Conservation (phyloP, 2,888 invertebrate species). For the Dasysyrphus albostriatus region DNA sequence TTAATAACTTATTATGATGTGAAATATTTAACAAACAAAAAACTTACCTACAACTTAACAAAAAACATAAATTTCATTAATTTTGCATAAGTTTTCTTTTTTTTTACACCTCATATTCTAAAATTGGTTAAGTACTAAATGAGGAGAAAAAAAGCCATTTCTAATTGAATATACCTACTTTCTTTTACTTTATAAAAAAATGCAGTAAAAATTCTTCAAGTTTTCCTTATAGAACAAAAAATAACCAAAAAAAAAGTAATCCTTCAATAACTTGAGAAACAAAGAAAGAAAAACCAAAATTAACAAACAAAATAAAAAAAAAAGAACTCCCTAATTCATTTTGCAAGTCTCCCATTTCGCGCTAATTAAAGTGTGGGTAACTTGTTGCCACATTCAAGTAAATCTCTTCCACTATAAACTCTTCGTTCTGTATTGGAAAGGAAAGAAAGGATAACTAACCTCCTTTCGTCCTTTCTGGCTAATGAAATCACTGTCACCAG, state of each 20-base stretch:
- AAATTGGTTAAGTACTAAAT: too few relatives aligned
- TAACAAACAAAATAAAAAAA: not conserved
- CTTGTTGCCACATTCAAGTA: slow-evolving; percentile 70
- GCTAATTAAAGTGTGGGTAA: slow-evolving; percentile 71
- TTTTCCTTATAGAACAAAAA: not conserved
- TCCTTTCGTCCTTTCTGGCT: slow-evolving; percentile 63
- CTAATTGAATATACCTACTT: too few relatives aligned
- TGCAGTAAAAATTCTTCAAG: not conserved
- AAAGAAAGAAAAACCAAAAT: not conserved
- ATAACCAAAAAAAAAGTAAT: not conserved
- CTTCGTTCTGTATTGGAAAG: not conserved
- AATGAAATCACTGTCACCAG: slow-evolving; percentile 73
- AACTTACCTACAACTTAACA: too few relatives aligned
- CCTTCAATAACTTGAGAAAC: not conserved
- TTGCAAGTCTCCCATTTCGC: slow-evolving; percentile 56
- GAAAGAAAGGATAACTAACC: slow-evolving; percentile 35
- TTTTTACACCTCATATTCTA: too few relatives aligned
- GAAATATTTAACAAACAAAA: too few relatives aligned
- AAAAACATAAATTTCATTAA: too few relatives aligned
- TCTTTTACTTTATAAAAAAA: not conserved
- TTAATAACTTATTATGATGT: too few relatives aligned
- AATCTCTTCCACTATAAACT: slow-evolving; percentile 23
- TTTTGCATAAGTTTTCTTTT: too few relatives aligned
- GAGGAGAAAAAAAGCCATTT: too few relatives aligned
- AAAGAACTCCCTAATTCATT: slow-evolving; percentile 59